Conservation (phyloP, 2,888 invertebrate genomes). For the Archips xylosteana region DNA sequence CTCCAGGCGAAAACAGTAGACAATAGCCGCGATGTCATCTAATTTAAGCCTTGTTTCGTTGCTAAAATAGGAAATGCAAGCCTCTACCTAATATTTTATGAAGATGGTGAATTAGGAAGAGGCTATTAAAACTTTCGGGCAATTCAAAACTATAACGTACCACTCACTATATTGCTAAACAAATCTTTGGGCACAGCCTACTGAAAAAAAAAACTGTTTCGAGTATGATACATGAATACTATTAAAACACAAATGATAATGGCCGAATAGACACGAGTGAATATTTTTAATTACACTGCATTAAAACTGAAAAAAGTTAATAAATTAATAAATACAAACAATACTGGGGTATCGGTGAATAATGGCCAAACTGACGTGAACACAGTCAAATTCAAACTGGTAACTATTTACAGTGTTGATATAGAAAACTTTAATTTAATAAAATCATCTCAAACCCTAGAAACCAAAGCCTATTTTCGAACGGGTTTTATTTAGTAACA, state of each 20-base stretch:
- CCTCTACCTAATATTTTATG: too few species aligned
- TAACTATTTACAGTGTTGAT: conserved; percentile 33
- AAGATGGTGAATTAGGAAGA: too few species aligned
- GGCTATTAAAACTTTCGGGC: too few species aligned
- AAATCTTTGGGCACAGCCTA: too few species aligned
- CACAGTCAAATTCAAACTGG: conserved; percentile 38
- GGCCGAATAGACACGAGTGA: conserved; percentile 53
- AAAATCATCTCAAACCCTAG: neutral
- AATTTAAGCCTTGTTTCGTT: too few species aligned
- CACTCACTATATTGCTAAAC: too few species aligned
- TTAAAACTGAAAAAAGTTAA: conserved; percentile 50
- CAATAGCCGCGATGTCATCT: too few species aligned
- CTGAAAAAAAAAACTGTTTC: neutral
- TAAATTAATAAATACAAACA: conserved; percentile 57
- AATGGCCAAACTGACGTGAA: conserved; percentile 43
- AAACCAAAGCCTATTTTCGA: neutral
- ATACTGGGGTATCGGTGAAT: conserved; percentile 49
- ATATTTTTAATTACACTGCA: conserved; percentile 45
- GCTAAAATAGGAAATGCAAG: too few species aligned
- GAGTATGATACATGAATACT: conserved; percentile 5
- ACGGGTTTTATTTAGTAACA: neutral
- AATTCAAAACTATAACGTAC: too few species aligned
- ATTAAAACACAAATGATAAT: conserved; percentile 33
- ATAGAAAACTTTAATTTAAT: neutral
- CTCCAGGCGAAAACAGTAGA: too few species aligned